Conservation (phyloP, 2,113 vertebrate genomes). For the Drymodes brunneopygia region DNA sequence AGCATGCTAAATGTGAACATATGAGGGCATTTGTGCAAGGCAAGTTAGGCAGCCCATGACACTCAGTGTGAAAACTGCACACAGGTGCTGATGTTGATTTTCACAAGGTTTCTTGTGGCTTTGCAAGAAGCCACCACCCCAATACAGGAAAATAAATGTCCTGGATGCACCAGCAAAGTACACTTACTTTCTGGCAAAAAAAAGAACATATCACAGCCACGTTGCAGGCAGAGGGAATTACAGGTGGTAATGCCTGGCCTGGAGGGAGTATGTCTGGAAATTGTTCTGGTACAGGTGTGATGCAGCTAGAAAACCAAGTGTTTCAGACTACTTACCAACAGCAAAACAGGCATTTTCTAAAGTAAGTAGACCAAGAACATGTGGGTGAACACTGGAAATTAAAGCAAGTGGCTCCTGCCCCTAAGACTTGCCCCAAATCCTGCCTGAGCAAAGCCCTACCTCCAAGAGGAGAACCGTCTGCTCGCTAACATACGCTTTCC, state of each 20-base stretch:
- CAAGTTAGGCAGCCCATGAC: background rate
- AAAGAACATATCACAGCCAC: background rate
- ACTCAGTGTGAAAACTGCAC: fast-evolving
- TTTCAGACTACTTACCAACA: background rate
- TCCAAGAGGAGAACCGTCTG: background rate
- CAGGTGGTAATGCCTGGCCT: background rate
- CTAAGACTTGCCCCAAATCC: background rate
- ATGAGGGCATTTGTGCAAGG: background rate
- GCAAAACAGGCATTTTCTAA: background rate
- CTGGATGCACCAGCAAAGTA: background rate
- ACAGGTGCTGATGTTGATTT: fast-evolving
- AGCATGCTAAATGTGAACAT: background rate
- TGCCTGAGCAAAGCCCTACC: background rate
- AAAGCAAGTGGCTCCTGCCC: background rate
- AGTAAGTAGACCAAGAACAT: background rate
- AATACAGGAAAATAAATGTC: background rate
- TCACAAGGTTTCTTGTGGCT: background rate
- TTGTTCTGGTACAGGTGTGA: background rate
- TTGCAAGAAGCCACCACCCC: background rate
- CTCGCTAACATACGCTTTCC: fast-evolving
- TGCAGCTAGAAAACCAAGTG: background rate
- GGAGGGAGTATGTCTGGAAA: background rate
- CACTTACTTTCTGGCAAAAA: background rate
- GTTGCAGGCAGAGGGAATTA: background rate
- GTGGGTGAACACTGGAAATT: background rate